Percentiles rank a stretch among this genome's conserved stretches.
Evolutionary conservation across 2,888 invertebrate genomes (phyloP).

Genomic region (Polyommatus iphigenia): DNA sequence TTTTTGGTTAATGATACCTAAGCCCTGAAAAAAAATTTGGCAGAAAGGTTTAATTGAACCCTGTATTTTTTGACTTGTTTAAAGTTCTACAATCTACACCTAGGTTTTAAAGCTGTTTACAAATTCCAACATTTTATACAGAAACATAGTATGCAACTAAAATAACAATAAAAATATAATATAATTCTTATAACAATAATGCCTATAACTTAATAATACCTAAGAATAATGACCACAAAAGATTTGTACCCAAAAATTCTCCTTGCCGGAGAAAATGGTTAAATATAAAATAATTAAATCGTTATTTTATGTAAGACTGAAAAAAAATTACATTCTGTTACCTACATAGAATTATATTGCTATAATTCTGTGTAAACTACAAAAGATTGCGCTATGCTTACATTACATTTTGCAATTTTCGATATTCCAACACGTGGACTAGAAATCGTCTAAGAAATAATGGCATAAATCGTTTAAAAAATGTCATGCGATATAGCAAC

Average conservation of each 20-base stretch:
- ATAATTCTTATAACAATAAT: neutral
- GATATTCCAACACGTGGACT: neutral
- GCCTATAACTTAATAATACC: slow-evolving; percentile 17
- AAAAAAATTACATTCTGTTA: neutral
- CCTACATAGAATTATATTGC: neutral
- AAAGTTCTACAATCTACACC: neutral
- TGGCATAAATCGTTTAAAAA: neutral
- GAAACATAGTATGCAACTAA: slow-evolving; percentile 1
- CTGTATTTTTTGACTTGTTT: neutral
- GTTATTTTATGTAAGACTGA: neutral
- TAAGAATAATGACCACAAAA: neutral
- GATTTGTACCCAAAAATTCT: slow-evolving; percentile 9
- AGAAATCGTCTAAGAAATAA: neutral
- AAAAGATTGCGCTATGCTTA: neutral
- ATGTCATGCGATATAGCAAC: neutral
- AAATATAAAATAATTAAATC: neutral
- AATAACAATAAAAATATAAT: neutral
- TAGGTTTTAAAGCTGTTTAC: slow-evolving; percentile 1
- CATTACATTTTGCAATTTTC: neutral
- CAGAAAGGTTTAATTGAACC: no score
- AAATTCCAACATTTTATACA: neutral
- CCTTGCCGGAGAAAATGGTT: slow-evolving; percentile 6
- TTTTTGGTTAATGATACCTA: no score
- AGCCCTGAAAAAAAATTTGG: no score
- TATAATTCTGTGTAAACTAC: neutral